Base-by-base conservation (phyloP, 2,888 invertebrate species). In the Miltochrista miniata region DNA sequence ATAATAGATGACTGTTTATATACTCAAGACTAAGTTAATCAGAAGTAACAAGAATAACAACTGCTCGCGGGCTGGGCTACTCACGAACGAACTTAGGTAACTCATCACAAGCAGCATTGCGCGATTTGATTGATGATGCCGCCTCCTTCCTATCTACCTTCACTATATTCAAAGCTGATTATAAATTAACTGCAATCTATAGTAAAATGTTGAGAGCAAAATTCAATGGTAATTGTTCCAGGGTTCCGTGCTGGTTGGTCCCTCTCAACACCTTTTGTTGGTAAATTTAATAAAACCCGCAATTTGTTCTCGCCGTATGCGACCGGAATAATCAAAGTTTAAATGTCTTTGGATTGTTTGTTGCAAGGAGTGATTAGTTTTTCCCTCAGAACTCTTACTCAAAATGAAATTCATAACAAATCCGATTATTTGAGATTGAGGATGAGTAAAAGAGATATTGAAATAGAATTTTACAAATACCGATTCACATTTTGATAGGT, bases 101-200 rank as follows among this genome's bases (percentile, higher is more conserved):
- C 62, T 65, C 65, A n/a, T 64, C 53, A 45, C 39, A 47, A 43
- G 18, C 54, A 18, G 10, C 30, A 30, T 13, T 11, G 31, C 31
- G n/a, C 11, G 31, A 12, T 44, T 48, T 79, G 79, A 81, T 82
- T 78, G 79, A 79, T 75, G 76, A 70, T 52, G 49, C 53, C 57
- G 53, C 48, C 49, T 43, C 46, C 10, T 54, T 51, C 46, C 14
- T 24, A 39, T 47, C 13, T 31, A n/a, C 37, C 42, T 44, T 54
- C 69, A 64, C 65, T 64, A 68, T 5, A 24, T 70, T 74, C 70
- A 66, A 56, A 56, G 56, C 59, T 56, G 64, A 68, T 70, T 72
- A 64, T 65, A 79, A 81, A 82, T 82, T 81, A 80, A 74, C 72
- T 79, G 80, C 79, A 76, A 66, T 72, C 68, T 62, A 62, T 60